Conservation (phyloP, 2,113 vertebrate species). For the Nettapus auritus region DNA sequence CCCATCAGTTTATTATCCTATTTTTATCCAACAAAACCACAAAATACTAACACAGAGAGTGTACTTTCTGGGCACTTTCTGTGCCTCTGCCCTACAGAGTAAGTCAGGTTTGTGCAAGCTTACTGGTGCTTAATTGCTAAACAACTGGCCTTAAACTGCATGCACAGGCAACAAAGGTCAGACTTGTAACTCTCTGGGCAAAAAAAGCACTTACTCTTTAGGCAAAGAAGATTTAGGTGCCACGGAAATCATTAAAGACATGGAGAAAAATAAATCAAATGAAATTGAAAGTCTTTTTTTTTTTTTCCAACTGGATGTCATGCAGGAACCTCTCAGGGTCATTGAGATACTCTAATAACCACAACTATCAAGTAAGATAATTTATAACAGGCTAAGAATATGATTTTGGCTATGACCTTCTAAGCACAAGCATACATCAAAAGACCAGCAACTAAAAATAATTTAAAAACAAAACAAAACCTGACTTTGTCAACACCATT, state of each 20-base stretch:
- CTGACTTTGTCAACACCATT: not conserved
- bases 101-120: not conserved
- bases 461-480: not conserved
- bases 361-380: not conserved
- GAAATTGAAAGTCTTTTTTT: fast-evolving
- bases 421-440: not conserved
- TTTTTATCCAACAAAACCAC: not conserved
- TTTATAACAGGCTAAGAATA: not conserved
- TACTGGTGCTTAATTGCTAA: not conserved
- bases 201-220: not conserved
- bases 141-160: not conserved
- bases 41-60: not conserved
- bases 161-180: not conserved
- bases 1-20: not conserved
- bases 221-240: not conserved
- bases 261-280: not conserved
- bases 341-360: not conserved
- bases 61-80: not conserved
- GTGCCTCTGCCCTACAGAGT: not conserved
- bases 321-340: not conserved
- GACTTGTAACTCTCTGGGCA: not conserved
- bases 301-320: not conserved
- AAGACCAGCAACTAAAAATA: not conserved
- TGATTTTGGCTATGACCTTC: not conserved
- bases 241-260: not conserved